Base-by-base conservation (phyloP, 1,140 invertebrate species). In the Drosophila seguyi region DNA sequence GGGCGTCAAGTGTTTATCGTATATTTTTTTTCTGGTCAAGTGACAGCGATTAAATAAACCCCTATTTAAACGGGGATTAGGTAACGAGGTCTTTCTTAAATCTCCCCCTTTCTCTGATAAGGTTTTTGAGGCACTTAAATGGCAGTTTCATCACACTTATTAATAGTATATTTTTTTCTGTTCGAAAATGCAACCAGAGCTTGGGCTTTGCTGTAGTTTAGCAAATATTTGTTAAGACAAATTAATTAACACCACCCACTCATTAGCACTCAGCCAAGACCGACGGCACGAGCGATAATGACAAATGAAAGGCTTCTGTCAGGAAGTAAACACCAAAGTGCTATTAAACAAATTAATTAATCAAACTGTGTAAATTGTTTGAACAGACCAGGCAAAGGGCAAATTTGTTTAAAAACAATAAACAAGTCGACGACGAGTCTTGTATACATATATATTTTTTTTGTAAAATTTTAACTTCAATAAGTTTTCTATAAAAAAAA, bases 201-300 rank as follows among this genome's bases (percentile, higher is more conserved):
- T 38, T 55, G 27, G 38, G 38, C 36, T 52, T 66, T 69, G 25
- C n/a, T 36, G n/a, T n/a, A n/a, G 41, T 11, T 76, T 67, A 22
- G 47, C 53, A 68, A 76, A 76, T 20, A 68, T 75, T 77, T 77
- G 76, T 38, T 52, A 61, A 72, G 67, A 63, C 55, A 86, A 87
- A 84, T 88, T 83, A 83, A 87, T 88, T 88, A 68, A 80, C 84
- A 80, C 76, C 47, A 27, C 47, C 79, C 66, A 76, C 76, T 76
- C 61, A 83, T 85, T 86, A 81, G 71, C 84, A 88, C 71, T 80
- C 69, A 59, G 59, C 58, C 63, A 25, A 31, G 41, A 47, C 57
- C 41, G 29, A 11, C 13, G 50, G 31, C 67, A 66, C 53, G 60
- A 56, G 48, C 44, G 56, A 48, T 60, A 65, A 50, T 69, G 67